Evolutionary conservation across 53 echinoderm and acorn worm species (phyloP).

Genomic region (Holothuria leucospilota): DNA sequence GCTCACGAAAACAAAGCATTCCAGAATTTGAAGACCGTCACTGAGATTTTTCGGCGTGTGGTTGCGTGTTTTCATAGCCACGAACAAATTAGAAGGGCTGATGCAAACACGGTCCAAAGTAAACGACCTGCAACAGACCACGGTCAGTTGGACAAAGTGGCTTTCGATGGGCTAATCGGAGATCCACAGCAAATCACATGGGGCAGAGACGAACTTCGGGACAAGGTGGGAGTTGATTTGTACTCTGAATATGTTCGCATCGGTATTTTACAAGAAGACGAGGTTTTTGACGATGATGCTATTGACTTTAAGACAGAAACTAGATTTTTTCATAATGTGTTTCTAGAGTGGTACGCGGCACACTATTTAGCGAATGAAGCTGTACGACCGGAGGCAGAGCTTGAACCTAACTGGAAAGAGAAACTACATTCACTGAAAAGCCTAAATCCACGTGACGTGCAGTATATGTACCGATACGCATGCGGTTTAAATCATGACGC

Average conservation of each 20-base stretch:
- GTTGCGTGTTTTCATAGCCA: not conserved
- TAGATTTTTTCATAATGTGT: not conserved
- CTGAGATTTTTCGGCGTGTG: not conserved
- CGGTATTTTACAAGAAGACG: not conserved
- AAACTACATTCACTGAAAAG: no score
- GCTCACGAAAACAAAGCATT: not conserved
- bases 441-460: no score
- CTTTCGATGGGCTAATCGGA: not conserved
- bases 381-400: no score
- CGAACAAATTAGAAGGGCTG: no score
- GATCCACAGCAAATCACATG: not conserved
- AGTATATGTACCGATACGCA: no score
- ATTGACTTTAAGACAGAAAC: not conserved
- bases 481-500: no score
- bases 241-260: not conserved
- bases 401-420: no score
- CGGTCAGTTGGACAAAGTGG: not conserved
- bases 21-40: not conserved
- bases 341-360: slow-evolving; percentile 5
- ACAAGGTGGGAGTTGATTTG: not conserved
- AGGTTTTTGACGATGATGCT: not conserved
- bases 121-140: no score
- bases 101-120: no score
- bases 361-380: not conserved
- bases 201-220: not conserved